Evolutionary conservation across 2,888 invertebrate species (phyloP), one percentile per base, ranked within the genome.

Genomic region (Ornithoptera alexandrae): DNA sequence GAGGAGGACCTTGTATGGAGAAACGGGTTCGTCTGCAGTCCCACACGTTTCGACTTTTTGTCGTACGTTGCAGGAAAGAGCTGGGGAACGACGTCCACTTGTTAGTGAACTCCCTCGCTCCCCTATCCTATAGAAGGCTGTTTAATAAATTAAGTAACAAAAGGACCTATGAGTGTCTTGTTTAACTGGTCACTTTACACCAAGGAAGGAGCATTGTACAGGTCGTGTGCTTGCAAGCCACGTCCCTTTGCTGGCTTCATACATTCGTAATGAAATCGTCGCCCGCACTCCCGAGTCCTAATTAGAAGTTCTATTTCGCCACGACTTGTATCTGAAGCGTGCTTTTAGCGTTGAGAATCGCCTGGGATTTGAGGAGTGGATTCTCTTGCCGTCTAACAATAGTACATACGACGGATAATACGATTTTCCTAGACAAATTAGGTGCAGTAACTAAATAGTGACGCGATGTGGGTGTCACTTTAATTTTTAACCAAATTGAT

Each of bases 21-120:
- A 90, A 90, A 91, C 92, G 86, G 86, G 92, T 92, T 89, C 89
- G 86, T 86, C 88, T 84, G 87, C 89, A 87, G 89, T 90, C 90
- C 91, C 91, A 91, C 92, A 92, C 92, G 92, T 91, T 84, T 84
- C 82, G 84, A 88, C 88, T 92, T 92, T 92, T 92, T 92, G 91
- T 86, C 83, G 84, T 80, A 79, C 83, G 77, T 78, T 88, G 85
- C 86, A 85, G 86, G 87, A 87, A 89, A 88, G 88, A 87, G 85
- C 86, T 82, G 83, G 82, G 84, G 84, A 80, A 79, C 81, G 78
- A 78, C 74, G 79, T 56, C 91, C 86, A 82, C 72, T 65, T n/a
- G 80, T 78, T 68, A 39, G 67, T 74, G 89, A 82, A 71, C 86
- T 78, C 69, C 82, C 79, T 74, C 79, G 80, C 77, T 78, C 82